These are phyloP conservation scores for Cichladusa arquata DNA, from an alignment of 2,113 vertebrate species.

Conservation along the genomic window DNA sequence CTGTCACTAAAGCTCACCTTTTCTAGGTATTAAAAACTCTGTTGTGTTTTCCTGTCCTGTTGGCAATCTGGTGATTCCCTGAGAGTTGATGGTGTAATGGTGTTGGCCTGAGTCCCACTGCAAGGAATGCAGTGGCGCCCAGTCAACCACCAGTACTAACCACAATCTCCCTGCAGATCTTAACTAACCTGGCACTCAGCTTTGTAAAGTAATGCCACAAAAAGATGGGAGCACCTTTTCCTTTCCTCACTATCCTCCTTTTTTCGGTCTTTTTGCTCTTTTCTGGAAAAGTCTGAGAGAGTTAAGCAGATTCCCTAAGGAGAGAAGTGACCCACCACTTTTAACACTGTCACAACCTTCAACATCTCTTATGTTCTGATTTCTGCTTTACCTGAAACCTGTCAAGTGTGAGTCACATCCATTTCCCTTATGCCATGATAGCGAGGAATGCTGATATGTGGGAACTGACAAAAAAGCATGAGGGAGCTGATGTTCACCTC, in stretches of 20 bases:
- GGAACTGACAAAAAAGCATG: slow-evolving; percentile 33
- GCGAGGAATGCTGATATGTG: slow-evolving; percentile 46
- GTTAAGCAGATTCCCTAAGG: not conserved
- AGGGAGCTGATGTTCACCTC: slow-evolving; percentile 8
- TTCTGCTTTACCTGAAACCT: slow-evolving; percentile 5
- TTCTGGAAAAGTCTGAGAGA: not conserved
- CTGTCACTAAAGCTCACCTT: not conserved
- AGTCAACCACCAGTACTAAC: slow-evolving; percentile 28
- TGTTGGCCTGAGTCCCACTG: not conserved
- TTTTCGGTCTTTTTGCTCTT: not conserved
- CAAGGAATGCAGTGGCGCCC: not conserved
- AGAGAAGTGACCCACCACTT: not conserved
- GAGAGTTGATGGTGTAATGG: not conserved
- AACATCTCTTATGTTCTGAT: not conserved
- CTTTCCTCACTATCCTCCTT: not conserved
- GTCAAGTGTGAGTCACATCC: slow-evolving; percentile 18
- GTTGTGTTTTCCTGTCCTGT: not conserved
- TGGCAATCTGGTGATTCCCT: not conserved
- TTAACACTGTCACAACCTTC: not conserved
- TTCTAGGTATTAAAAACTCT: not conserved
- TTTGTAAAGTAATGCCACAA: not conserved
- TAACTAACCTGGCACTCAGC: slow-evolving; percentile 5
- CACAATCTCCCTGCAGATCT: slow-evolving; percentile 31
- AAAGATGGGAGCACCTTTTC: not conserved
- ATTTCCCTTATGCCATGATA: slow-evolving; percentile 9